Conservation (phyloP, 2,888 invertebrate species). For the Tachina fera region DNA sequence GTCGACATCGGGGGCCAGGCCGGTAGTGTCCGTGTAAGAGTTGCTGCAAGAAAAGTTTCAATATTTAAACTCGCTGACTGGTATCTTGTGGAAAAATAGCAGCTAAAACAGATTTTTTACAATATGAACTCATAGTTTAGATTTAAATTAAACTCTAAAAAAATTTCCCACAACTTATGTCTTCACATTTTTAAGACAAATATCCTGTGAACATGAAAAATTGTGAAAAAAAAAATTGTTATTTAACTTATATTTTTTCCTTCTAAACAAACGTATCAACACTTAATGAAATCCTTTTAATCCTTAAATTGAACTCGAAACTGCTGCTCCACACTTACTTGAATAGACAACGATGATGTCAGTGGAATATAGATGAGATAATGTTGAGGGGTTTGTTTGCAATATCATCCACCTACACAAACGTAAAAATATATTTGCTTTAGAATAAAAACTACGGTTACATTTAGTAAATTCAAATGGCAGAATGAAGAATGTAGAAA, state of each 20-base stretch:
- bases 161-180: no score
- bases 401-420: background rate
- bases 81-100: no score
- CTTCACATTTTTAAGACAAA: no score
- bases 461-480: slow-evolving; percentile 41
- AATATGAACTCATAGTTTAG: no score
- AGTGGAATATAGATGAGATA: slow-evolving; percentile 47
- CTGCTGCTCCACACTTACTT: slow-evolving; percentile 50
- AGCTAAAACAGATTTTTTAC: no score
- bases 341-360: slow-evolving; percentile 52
- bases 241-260: slow-evolving; percentile 1
- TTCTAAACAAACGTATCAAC: slow-evolving; percentile 58
- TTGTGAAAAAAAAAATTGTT: background rate
- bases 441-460: slow-evolving; percentile 26
- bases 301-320: slow-evolving; percentile 69
- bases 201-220: background rate
- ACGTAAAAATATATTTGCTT: slow-evolving; percentile 33
- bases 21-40: no score
- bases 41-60: no score
- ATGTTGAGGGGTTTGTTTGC: background rate
- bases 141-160: no score
- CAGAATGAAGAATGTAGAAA: slow-evolving; percentile 20
- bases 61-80: no score
- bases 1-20: no score
- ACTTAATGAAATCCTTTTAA: slow-evolving; percentile 67